A percentile compares a stretch with the other conserved stretches of the same genome.
phyloP scores from a whole-genome alignment of 2,888 invertebrate genomes.

The Marronus borbonicus region DNA sequence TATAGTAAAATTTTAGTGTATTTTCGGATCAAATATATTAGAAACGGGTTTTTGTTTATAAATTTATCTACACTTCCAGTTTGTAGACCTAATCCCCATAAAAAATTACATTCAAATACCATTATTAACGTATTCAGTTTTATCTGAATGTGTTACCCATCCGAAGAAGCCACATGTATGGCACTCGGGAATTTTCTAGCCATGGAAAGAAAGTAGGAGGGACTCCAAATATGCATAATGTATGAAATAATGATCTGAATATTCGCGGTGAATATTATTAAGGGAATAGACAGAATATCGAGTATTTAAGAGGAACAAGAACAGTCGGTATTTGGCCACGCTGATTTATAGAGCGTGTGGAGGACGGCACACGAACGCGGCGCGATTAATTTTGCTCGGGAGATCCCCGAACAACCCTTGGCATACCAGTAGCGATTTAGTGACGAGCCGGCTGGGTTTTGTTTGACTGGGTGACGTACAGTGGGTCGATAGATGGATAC shows the following conservation, averaged over 20 bases:
- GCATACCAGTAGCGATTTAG: conserved; percentile 36
- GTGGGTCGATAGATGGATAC: conserved; percentile 41
- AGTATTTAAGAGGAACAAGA: conserved; percentile 1
- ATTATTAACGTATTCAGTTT: too few species aligned
- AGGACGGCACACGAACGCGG: conserved; percentile 34
- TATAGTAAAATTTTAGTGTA: too few species aligned
- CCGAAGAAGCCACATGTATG: too few species aligned
- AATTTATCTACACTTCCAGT: too few species aligned
- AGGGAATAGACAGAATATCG: conserved; percentile 16
- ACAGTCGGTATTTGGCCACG: conserved; percentile 3
- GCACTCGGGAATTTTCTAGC: too few species aligned
- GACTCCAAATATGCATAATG: neutral
- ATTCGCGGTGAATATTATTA: conserved; percentile 53
- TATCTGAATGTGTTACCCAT: too few species aligned
- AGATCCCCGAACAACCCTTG: conserved; percentile 21
- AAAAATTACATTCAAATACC: too few species aligned
- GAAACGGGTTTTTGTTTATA: too few species aligned
- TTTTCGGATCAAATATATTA: too few species aligned
- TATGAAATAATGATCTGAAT: conserved; percentile 52
- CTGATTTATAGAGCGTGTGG: conserved; percentile 39
- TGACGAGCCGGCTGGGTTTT: conserved; percentile 31
- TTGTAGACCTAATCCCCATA: too few species aligned
- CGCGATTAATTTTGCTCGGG: conserved; percentile 39
- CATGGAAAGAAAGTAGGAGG: neutral
- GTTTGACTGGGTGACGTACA: conserved; percentile 43